Conservation (phyloP, 1,140 invertebrate species). For the Forficula auricularia region DNA sequence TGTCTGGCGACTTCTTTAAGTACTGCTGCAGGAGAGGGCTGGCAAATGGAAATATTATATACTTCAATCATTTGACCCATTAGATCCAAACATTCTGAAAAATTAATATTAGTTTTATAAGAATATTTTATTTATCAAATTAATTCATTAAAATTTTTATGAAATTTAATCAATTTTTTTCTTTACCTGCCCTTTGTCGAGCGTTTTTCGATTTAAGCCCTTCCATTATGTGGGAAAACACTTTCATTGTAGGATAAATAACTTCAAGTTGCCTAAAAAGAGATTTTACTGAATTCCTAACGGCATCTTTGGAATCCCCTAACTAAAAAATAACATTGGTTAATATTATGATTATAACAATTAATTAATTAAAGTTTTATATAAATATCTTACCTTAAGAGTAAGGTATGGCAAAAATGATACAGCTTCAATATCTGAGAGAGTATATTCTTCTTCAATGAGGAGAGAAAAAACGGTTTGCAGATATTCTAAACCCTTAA, state of each 20-base stretch:
- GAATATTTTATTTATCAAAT: slow-evolving; percentile 2
- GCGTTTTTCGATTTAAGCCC: slow-evolving; percentile 94
- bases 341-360: neutral
- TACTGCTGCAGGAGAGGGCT: slow-evolving; percentile 53
- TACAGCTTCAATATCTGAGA: slow-evolving; percentile 78
- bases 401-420: slow-evolving; percentile 90
- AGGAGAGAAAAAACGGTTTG: slow-evolving; percentile 63
- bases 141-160: slow-evolving; percentile 2
- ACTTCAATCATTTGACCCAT: slow-evolving; percentile 70
- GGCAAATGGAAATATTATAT: slow-evolving; percentile 71
- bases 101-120: slow-evolving; percentile 1
- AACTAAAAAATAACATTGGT: slow-evolving; percentile 35
- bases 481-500: slow-evolving; percentile 87
- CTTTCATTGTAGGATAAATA: slow-evolving; percentile 75
- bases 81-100: slow-evolving; percentile 78
- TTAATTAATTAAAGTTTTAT: slow-evolving; percentile 2
- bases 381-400: slow-evolving; percentile 66
- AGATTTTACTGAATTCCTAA: slow-evolving; percentile 67
- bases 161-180: neutral
- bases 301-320: slow-evolving; percentile 90
- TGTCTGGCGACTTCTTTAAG: slow-evolving; percentile 84
- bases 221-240: slow-evolving; percentile 82
- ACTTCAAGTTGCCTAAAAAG: slow-evolving; percentile 71
- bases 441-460: slow-evolving; percentile 60
- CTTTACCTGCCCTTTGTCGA: slow-evolving; percentile 67